phyloP scores from a whole-genome alignment of 2,888 invertebrate genomes.

The Callyntrura guangdongensis region DNA sequence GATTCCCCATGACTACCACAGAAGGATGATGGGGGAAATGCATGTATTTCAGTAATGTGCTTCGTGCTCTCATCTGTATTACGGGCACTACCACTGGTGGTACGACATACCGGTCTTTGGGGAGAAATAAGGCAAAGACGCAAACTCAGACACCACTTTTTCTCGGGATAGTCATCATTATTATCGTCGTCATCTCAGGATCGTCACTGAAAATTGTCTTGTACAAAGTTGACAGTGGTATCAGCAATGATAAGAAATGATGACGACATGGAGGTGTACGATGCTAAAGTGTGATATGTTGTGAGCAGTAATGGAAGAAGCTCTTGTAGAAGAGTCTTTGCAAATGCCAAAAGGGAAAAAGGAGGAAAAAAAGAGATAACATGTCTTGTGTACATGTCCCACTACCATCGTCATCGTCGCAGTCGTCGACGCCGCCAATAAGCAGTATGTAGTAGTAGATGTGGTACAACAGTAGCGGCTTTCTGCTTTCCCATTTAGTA shows the following conservation, averaged over 20 bases:
- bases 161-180: conserved; percentile 24
- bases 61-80: background rate
- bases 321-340: conserved; percentile 3
- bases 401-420: background rate
- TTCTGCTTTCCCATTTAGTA: conserved; percentile 1
- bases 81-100: background rate
- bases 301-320: background rate
- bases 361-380: conserved; percentile 32
- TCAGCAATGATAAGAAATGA: background rate
- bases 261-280: background rate
- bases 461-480: too few relatives aligned
- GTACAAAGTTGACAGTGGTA: background rate
- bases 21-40: conserved; percentile 15
- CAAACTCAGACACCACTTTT: background rate
- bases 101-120: conserved; percentile 11
- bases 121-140: conserved; percentile 42
- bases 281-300: background rate
- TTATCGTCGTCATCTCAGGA: conserved; percentile 9
- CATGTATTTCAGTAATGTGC: conserved; percentile 32
- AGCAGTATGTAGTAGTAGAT: too few relatives aligned
- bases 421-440: too few relatives aligned
- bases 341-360: conserved; percentile 50
- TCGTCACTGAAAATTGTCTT: background rate
- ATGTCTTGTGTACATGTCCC: conserved; percentile 31
- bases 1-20: background rate